Base-by-base conservation (phyloP, 2,113 vertebrate species). In the Campylomormyrus numenius region DNA sequence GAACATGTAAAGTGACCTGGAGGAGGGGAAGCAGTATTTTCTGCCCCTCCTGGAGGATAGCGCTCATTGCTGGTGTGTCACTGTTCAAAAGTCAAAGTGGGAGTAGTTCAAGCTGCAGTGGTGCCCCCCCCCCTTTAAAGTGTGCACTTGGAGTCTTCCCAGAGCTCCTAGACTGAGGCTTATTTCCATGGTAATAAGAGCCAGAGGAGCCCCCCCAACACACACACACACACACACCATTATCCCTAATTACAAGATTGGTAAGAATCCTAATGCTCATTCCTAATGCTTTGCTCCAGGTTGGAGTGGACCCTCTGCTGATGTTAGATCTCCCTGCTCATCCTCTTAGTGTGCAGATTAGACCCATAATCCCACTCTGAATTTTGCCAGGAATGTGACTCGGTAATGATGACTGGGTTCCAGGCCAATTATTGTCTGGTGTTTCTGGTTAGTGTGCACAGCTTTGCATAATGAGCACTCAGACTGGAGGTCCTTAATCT, bases 171-270 rank as follows among this genome's bases (percentile, higher is more conserved):
- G 90, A 86, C 90, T 87, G 91, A 92, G 90, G 92, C 88, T 2
- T 70, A 94, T 95, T 94, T 92, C 94, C 88, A 93, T 15, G 92
- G 94, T 92, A 94, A 95, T 94, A 88, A 93, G 91, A 92, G 89
- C 93, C 92, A 93, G 94, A 93, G 94, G 93, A 85, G 4, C 80
- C 42, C 70, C 70, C 31, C 24, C 27, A 92, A 95, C 90, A 58
- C 21, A 58, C 56, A 58, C 53, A n/a, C n/a, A 56, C 17, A 58
- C 35, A 46, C 89, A 53, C 46, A 5, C 88, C 85, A 31, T 48
- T 87, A n/a, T 27, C 8, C n/a, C 49, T 46, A 52, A 52, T 87
- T 50, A 31, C 24, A 87, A 53, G 85, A 87, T 87, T 27, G 11
- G n/a, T 31, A 52, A 53, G 45, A 87, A 85, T n/a, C 21, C 8